Conservation (phyloP, 2,888 invertebrate species). For the Nephrotoma guestfalica region DNA sequence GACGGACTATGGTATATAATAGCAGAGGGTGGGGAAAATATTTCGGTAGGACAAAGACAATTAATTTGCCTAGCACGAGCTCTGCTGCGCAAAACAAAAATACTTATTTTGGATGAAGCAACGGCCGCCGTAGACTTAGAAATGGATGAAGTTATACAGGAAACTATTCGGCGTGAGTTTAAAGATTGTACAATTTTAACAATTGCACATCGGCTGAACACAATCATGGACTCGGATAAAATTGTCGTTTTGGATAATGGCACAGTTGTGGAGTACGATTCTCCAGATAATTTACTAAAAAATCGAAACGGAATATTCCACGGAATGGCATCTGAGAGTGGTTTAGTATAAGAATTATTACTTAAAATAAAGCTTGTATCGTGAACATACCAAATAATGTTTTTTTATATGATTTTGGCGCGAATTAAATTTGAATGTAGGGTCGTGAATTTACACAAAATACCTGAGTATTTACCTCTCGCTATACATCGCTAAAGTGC, state of each 20-base stretch:
- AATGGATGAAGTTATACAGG: constrained; percentile 39
- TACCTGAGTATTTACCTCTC: too few relatives aligned
- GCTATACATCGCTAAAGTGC: too few relatives aligned
- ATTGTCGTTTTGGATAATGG: constrained; percentile 44
- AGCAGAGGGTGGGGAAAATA: constrained; percentile 25
- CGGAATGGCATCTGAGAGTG: constrained; percentile 28
- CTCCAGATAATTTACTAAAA: constrained; percentile 23
- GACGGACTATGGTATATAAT: constrained; percentile 23
- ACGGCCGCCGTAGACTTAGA: constrained; percentile 39
- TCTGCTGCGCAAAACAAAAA: constrained; percentile 34
- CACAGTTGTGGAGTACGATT: constrained; percentile 28
- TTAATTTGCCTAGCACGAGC: constrained; percentile 35
- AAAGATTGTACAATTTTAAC: constrained; percentile 67
- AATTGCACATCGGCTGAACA: constrained; percentile 74
- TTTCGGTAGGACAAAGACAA: constrained; percentile 35
- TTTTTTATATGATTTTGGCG: too few relatives aligned
- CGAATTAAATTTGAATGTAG: too few relatives aligned
- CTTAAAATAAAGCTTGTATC: neutral
- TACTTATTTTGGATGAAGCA: constrained; percentile 35
- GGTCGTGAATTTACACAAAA: too few relatives aligned
- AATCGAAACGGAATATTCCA: constrained; percentile 31
- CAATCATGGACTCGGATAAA: constrained; percentile 69
- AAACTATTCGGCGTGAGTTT: constrained; percentile 68
- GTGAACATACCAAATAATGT: neutral
- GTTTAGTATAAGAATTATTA: neutral